Evolutionary conservation across 1,140 invertebrate genomes (phyloP).

Genomic region (Procambarus clarkii): DNA sequence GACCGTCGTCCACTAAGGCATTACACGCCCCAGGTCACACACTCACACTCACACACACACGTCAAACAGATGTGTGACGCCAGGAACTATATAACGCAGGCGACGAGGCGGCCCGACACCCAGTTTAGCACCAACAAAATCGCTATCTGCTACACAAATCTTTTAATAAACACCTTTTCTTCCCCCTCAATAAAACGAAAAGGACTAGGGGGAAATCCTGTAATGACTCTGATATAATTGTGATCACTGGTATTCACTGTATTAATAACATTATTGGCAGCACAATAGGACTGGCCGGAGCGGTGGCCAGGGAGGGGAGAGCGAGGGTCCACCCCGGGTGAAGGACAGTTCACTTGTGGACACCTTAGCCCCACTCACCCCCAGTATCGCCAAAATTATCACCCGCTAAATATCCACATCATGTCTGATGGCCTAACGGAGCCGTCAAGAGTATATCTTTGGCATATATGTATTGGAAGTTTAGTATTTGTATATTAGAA

Average conservation of each 20-base stretch:
- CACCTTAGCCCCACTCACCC: conserved; percentile 7
- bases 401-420: neutral
- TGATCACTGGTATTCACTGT: conserved; percentile 12
- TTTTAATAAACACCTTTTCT: neutral
- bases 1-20: neutral
- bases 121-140: neutral
- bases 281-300: conserved; percentile 1
- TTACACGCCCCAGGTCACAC: neutral
- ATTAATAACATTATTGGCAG: neutral
- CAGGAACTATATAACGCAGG: too few species aligned
- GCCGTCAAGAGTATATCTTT: too few species aligned
- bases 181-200: neutral
- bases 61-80: neutral
- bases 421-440: neutral
- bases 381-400: neutral
- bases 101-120: too few species aligned
- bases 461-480: too few species aligned
- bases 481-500: too few species aligned
- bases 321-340: neutral
- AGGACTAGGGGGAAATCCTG: neutral
- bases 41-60: neutral
- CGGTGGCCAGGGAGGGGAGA: neutral
- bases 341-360: conserved; percentile 5
- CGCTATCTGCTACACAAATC: neutral
- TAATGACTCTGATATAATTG: neutral